Evolutionary conservation across 1,140 invertebrate species (phyloP).

Genomic region (Teleopsis dalmanni): DNA sequence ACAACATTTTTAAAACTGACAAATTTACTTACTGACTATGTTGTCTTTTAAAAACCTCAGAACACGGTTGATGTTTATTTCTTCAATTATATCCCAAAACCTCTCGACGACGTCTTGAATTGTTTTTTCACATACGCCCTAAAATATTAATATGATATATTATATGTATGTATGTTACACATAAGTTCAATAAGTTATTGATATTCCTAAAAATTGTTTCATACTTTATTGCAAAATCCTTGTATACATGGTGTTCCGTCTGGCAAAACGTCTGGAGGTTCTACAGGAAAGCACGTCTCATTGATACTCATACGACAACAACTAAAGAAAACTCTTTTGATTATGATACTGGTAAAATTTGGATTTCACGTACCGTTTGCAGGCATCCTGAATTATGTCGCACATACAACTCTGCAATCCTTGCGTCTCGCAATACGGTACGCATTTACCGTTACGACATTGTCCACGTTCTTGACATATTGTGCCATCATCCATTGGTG

Average conservation of each 20-base stretch:
- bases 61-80: conserved; percentile 90
- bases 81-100: conserved; percentile 95
- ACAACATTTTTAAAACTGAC: not conserved
- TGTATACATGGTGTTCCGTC: conserved; percentile 93
- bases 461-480: conserved; percentile 81
- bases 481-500: conserved; percentile 77
- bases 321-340: conserved; percentile 39
- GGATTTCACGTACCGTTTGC: conserved; percentile 23
- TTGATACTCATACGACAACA: conserved; percentile 87
- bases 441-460: conserved; percentile 76
- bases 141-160: no score
- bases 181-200: not conserved
- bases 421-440: conserved; percentile 88
- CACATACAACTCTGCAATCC: conserved; percentile 91
- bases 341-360: not conserved
- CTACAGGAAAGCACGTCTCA: conserved; percentile 83
- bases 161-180: no score
- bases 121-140: conserved; percentile 90
- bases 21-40: conserved; percentile 60
- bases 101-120: conserved; percentile 91
- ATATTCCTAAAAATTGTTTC: no score
- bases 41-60: conserved; percentile 79
- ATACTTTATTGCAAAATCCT: conserved; percentile 88
- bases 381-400: conserved; percentile 67
- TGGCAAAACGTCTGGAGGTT: conserved; percentile 76